phyloP scores from a whole-genome alignment of 2,113 vertebrate genomes.

The Dipodomys spectabilis region DNA sequence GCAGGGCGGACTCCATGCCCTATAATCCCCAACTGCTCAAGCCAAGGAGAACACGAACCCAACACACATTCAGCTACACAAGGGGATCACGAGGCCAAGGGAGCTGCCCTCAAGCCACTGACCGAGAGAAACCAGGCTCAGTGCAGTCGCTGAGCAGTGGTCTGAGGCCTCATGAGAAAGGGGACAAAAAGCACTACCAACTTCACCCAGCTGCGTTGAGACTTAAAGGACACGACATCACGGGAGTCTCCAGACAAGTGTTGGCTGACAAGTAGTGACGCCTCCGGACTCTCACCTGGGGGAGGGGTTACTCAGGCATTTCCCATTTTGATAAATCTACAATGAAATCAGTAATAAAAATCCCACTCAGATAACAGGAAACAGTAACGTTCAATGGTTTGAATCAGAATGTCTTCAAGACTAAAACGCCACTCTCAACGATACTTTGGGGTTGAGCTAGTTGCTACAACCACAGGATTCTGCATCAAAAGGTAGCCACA shows the following conservation, averaged over 20 bases:
- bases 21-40: not conserved
- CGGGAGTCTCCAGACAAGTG: rapidly evolving
- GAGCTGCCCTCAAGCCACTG: not conserved
- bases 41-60: not conserved
- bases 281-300: no score
- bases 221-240: not conserved
- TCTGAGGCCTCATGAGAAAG: rapidly evolving
- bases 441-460: rapidly evolving
- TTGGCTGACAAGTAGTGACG: not conserved
- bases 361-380: not conserved
- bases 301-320: not conserved
- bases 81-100: not conserved
- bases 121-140: not conserved
- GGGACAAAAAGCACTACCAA: not conserved
- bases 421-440: not conserved
- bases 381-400: not conserved
- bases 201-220: no score
- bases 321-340: no score
- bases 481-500: not conserved
- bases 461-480: rapidly evolving
- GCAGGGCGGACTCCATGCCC: not conserved
- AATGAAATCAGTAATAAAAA: not conserved
- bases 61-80: rapidly evolving
- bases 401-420: not conserved
- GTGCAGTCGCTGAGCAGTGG: not conserved